Evolutionary conservation across 2,113 vertebrate genomes (phyloP).

Genomic region (Nicator chloris): DNA sequence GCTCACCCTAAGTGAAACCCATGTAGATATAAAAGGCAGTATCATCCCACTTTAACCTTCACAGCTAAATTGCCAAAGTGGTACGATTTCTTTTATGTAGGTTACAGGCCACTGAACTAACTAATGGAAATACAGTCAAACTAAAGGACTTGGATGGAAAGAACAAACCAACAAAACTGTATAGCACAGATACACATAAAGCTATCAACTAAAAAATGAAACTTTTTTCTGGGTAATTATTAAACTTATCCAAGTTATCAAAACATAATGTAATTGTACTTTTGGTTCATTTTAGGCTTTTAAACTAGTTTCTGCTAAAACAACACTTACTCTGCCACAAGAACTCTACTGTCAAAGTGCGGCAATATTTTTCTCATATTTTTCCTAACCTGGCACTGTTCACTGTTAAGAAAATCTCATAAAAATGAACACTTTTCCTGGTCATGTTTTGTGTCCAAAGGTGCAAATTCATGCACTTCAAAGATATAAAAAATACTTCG

Average conservation of each 20-base stretch:
- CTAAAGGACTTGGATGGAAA: background rate
- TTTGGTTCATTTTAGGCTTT: background rate
- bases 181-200: background rate
- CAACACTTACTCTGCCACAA: background rate
- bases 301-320: background rate
- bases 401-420: background rate
- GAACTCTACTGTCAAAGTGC: background rate
- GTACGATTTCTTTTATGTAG: conserved; percentile 62
- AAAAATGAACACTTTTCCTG: background rate
- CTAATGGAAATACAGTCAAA: conserved; percentile 58
- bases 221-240: background rate
- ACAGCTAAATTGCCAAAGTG: conserved; percentile 75
- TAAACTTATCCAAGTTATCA: background rate
- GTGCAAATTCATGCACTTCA: background rate
- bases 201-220: background rate
- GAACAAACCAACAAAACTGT: background rate
- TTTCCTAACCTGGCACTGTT: background rate
- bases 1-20: conserved; percentile 71
- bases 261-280: background rate
- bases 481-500: background rate
- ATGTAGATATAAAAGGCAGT: conserved; percentile 72
- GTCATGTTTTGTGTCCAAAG: background rate
- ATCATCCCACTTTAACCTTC: conserved; percentile 71
- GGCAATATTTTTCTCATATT: background rate
- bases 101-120: conserved; percentile 65